Evolutionary conservation across 2,113 vertebrate genomes (phyloP), one percentile per base, ranked within the genome.

Genomic region (Coryphaenoides rupestris): DNA sequence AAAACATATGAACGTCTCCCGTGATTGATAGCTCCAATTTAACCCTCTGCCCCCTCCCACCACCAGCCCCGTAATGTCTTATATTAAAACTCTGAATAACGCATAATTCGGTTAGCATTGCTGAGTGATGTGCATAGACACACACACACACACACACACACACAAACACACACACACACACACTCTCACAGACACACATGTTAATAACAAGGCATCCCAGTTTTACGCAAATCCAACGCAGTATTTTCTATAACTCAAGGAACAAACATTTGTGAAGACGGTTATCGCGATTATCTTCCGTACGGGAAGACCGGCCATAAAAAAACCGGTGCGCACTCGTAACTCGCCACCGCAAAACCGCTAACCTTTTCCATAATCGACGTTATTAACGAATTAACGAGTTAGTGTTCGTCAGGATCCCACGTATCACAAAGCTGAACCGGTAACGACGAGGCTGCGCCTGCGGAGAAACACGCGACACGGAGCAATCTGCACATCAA

Each of bases 11-110:
- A 86, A 70, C 73, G 66, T 76, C 79, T 79, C 12, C n/a, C 56
- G 62, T 89, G 89, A 90, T 79, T 90, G 88, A 91, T 90, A 62
- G 78, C 68, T 87, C 71, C 79, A 89, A 88, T 88, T 89, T 84
- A 85, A 50, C 79, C 76, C 76, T 61, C 33, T 12, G 9, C 33
- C 33, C 33, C 9, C 33, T 1, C 33, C 33, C 28, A 33, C 28
- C 3, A 1, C 28, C 5, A 33, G 1, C 2, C 76, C 69, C 70
- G 72, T 81, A 81, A 86, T 55, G 49, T 81, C 72, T 81, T 76
- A 87, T 87, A 89, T 89, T 85, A 85, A 87, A n/a, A 84, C 60
- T 84, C 73, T 79, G 85, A 90, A 84, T 89, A 72, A 87, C 87
- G 79, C 72, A 86, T 86, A 75, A 84, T 79, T 85, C 73, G 74